Conservation (phyloP, 2,888 invertebrate genomes). For the Melikaiella ostensackeni region DNA sequence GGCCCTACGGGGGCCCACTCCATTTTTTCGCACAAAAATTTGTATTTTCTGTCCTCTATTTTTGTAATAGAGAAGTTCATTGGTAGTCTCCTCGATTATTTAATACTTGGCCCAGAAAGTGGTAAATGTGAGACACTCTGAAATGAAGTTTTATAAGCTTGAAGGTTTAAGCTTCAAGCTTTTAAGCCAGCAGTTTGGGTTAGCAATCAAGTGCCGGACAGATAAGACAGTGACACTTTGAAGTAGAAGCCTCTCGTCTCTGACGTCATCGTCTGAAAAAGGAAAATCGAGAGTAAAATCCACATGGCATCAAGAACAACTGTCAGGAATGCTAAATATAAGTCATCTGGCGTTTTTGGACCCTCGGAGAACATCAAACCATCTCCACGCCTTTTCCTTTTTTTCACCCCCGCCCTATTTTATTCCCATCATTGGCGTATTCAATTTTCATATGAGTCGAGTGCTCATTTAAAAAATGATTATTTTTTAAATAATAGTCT, state of each 20-base stretch:
- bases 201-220: constrained; percentile 10
- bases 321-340: constrained; percentile 1
- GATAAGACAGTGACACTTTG: not conserved
- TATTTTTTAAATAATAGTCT: too few species aligned
- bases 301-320: not conserved
- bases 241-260: not conserved
- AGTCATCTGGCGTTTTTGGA: not conserved
- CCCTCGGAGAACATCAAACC: not conserved
- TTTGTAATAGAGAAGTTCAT: too few species aligned
- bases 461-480: too few species aligned
- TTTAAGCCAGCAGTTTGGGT: not conserved
- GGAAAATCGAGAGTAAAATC: not conserved
- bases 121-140: not conserved
- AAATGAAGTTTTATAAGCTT: not conserved
- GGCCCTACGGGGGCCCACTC: too few species aligned
- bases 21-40: too few species aligned
- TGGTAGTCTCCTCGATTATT: constrained; percentile 6
- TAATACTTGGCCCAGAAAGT: constrained; percentile 20
- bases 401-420: not conserved
- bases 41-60: too few species aligned
- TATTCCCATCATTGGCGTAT: not conserved
- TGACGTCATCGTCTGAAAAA: constrained; percentile 28
- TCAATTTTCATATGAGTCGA: not conserved
- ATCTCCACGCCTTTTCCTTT: not conserved
- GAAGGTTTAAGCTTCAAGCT: not conserved